Evolutionary conservation across 2,113 vertebrate genomes (phyloP), one percentile per base, ranked within the genome.

Genomic region (Procavia capensis): DNA sequence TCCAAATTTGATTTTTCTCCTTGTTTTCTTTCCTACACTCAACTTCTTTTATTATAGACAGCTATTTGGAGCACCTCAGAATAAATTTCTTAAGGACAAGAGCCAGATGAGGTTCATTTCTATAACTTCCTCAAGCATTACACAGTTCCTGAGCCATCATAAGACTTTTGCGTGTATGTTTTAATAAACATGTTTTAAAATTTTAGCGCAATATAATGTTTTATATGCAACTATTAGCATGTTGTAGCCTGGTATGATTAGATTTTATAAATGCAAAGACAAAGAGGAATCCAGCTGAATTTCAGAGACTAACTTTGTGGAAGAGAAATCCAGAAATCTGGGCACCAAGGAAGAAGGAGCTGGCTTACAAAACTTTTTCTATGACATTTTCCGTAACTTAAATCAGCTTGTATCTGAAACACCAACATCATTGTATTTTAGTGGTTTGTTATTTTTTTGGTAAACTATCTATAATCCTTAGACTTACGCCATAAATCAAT

Each of bases 141-240:
- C 7, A 9, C n/a, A 88, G 7, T 45, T 88, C 31, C 25, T 90
- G n/a, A 45, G 75, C 88, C 19, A 83, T 13, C 63, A 29, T 63
- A 43, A 11, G 10, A 81, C 50, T 88, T 31, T 10, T 54, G 22
- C 68, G 2, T 63, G 9, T 20, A 2, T 80, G 13, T 87, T 95
- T 83, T 83, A 63, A 91, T 39, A 95, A 83, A 78, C 45, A n/a
- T 63, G 66, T 83, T 83, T 83, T 13, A 70, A 76, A 34, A 39
- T 70, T 72, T 88, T 54, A 66, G 25, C 2, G 68, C 13, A 76
- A 64, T 43, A 64, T 87, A 34, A 64, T 87, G 14, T 47, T 85
- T 85, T 63, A 86, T n/a, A 57, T 43, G 72, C 81, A 70, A 78
- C 0, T 9, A 47, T 41, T 66, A 20, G 78, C 61, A 72, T 82